Evolutionary conservation across 2,888 invertebrate genomes (phyloP), one percentile per base, ranked within the genome.

Genomic region (Gasteruption jaculator): DNA sequence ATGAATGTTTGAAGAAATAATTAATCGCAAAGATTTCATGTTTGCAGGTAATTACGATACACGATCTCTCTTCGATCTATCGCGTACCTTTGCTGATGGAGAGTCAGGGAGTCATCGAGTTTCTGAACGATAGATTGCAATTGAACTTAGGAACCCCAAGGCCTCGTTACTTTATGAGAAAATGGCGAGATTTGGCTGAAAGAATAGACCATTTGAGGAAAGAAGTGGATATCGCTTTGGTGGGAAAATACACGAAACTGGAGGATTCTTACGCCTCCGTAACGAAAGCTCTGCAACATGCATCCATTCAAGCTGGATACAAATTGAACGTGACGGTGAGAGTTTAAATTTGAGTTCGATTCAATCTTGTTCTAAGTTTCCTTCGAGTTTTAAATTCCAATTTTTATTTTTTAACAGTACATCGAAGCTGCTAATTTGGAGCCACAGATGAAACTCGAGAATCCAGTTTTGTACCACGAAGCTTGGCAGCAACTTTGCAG

Each of bases 231-330:
- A 95, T 97, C 43, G 89, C 89, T 2, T 74, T 97, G 3, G 97
- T 97, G 2, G 97, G 97, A 5, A 97, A 99, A 74, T 99, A 99
- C 65, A 96, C 96, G 0, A 86, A 88, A 63, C 74, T 96, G 10
- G 88, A 92, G 64, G 99, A 99, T 73, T 86, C 97, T 0, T 99
- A 99, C 64, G 91, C 95, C 0, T 99, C 97, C 1, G 90, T 99
- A 0, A 86, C 86, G 0, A 97, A 99, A 73, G 91, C 97, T 0
- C 71, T 99, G 29, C 86, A 92, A 56, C 99, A 99, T 70, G 91
- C 99, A 0, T 83, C 92, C 1, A 81, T 94, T 33, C 84, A 87
- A 36, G 82, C 83, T 26, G 88, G 91, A 5, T 86, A 86, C 55
- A 90, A 86, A 71, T 76, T 97, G 0, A 85, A 86, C 53, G 74